These are phyloP conservation scores for Botrylloides violaceus DNA, from an alignment of 23 tunicate genomes.

Conservation along the genomic window DNA sequence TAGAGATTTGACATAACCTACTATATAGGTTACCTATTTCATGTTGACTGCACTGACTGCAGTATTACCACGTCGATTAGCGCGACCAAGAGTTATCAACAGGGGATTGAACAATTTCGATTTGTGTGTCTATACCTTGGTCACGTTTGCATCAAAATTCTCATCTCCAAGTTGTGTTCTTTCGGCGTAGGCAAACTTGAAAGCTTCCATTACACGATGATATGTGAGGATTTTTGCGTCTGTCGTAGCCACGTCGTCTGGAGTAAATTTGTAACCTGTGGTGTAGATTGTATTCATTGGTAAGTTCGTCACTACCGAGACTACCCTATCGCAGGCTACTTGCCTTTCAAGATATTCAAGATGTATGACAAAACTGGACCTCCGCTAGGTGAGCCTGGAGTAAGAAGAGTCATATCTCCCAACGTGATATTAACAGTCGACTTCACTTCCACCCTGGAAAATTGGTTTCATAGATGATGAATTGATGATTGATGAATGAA, in stretches of 20 bases:
- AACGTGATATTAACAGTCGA: conserved; percentile 35
- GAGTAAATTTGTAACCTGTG: conserved; percentile 58
- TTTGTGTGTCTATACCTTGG: conserved; percentile 36
- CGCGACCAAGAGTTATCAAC: too few relatives aligned
- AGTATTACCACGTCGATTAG: too few relatives aligned
- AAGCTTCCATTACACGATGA: conserved; percentile 96
- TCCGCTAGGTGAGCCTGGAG: conserved; percentile 87
- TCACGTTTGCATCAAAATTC: conserved; percentile 35
- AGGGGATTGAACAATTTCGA: too few relatives aligned
- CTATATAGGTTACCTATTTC: too few relatives aligned
- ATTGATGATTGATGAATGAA: too few relatives aligned
- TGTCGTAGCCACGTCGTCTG: conserved; percentile 21
- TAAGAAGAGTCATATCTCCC: conserved; percentile 41
- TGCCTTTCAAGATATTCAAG: conserved; percentile 81
- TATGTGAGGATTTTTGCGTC: conserved; percentile 50
- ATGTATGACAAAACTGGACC: conserved; percentile 76
- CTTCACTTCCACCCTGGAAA: conserved; percentile 51
- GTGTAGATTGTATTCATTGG: background rate
- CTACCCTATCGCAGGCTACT: background rate
- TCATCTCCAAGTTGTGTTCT: conserved; percentile 81
- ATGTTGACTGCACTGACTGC: too few relatives aligned
- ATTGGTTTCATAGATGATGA: too few relatives aligned
- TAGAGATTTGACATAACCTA: too few relatives aligned
- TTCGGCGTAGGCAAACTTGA: conserved; percentile 84
- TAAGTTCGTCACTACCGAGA: background rate